Conservation (phyloP, 2,888 invertebrate genomes). For the Synanthedon myopaeformis region DNA sequence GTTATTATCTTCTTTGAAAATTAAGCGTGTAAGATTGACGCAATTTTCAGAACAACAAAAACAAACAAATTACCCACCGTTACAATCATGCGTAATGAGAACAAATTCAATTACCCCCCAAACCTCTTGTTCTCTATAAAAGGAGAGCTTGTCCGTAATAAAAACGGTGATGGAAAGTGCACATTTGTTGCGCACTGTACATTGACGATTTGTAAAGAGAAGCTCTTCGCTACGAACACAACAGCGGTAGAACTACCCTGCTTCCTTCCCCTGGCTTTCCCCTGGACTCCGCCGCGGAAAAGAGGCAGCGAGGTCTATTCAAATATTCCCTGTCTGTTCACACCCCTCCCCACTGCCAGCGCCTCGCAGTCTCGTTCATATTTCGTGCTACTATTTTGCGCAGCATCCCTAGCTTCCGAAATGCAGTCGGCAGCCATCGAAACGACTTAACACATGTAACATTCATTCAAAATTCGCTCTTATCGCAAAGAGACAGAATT, state of each 20-base stretch:
- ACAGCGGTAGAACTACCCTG: slow-evolving; percentile 42
- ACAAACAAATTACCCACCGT: not conserved
- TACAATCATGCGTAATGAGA: slow-evolving; percentile 40
- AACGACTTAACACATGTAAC: slow-evolving; percentile 28
- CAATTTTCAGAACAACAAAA: not conserved
- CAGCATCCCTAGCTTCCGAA: slow-evolving; percentile 71
- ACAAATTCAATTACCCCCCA: slow-evolving; percentile 54
- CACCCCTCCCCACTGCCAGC: slow-evolving; percentile 66
- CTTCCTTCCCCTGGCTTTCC: slow-evolving; percentile 19
- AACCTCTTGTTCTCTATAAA: slow-evolving; percentile 47
- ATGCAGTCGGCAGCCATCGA: slow-evolving; percentile 61
- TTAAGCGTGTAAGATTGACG: too few relatives aligned
- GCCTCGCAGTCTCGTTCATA: slow-evolving; percentile 71
- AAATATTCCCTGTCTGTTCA: slow-evolving; percentile 64
- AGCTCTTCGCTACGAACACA: slow-evolving; percentile 58
- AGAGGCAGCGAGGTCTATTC: slow-evolving; percentile 63
- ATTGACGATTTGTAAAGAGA: slow-evolving; percentile 54
- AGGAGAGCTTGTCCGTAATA: slow-evolving; percentile 33
- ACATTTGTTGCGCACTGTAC: slow-evolving; percentile 58
- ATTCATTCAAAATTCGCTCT: slow-evolving; percentile 15
- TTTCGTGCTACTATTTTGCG: slow-evolving; percentile 71
- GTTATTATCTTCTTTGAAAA: too few relatives aligned
- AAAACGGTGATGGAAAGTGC: slow-evolving; percentile 54
- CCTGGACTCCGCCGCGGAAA: slow-evolving; percentile 32
- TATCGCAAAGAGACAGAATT: slow-evolving; percentile 13